Evolutionary conservation across 2,113 vertebrate genomes (phyloP), one percentile per base, ranked within the genome.

Genomic region (Oceanites oceanicus): DNA sequence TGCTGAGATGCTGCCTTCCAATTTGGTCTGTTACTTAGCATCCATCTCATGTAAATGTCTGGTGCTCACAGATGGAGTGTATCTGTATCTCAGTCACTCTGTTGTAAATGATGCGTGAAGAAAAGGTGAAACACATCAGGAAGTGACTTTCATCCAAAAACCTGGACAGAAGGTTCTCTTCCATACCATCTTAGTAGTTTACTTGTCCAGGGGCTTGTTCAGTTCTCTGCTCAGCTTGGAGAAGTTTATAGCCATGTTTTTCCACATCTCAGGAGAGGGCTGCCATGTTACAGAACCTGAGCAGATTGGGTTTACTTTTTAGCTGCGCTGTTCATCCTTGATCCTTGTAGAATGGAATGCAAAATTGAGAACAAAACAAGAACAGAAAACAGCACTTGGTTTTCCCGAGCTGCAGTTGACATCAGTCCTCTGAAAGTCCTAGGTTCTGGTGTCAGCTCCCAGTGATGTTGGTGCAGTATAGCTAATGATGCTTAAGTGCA

Each of bases 11-110:
- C 79, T 94, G 72, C 75, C 53, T 92, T 94, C 88, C 91, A 88
- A 2, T 93, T 67, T 80, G 67, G 38, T 73, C 50, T 96, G 72
- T 83, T 97, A 92, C n/a, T 94, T 79, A 80, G 82, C 93, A 95
- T 91, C 83, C 55, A n/a, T 50, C 50, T 86, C 59, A 11, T 79
- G 67, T 34, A 70, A 66, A 56, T 83, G 63, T 62, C 59, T 96
- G 67, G 30, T 80, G 80, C 79, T 92, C 55, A 32, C 91, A 94
- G 91, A 95, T 94, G 88, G 83, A 86, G 27, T 53, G 36, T 49
- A 44, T 90, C 86, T 9, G 19, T 50, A 62, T 88, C 81, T 85
- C 56, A 50, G 52, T 79, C 79, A 22, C 66, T 45, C 44, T 4
- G 0, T 21, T 83, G 53, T 92, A 94, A 90, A 49, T 40, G 61